These are phyloP conservation scores for Tamias sibiricus DNA, from an alignment of 2,113 vertebrate species.

Conservation along the genomic window DNA sequence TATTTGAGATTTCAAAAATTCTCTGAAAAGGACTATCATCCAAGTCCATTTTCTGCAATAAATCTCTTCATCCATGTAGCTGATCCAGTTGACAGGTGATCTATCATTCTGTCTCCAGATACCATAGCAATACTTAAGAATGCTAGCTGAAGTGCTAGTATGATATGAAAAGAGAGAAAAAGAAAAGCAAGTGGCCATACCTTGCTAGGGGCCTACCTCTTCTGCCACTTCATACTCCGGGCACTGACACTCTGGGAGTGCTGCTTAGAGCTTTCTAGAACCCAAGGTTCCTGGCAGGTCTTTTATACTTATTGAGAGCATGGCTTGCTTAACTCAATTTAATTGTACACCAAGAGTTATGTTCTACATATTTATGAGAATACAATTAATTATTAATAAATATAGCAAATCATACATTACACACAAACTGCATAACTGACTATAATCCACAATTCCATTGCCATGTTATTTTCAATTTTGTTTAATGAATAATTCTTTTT, in stretches of 20 bases:
- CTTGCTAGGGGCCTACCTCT: background rate
- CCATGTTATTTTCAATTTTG: background rate
- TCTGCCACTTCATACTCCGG: background rate
- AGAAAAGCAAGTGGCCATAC: background rate
- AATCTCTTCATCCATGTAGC: background rate
- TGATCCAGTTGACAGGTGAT: slow-evolving; percentile 21
- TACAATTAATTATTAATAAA: background rate
- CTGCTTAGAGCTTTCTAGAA: background rate
- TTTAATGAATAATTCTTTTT: slow-evolving; percentile 12
- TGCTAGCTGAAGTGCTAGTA: background rate
- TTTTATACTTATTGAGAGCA: background rate
- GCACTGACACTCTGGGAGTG: background rate
- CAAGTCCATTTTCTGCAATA: slow-evolving; percentile 25
- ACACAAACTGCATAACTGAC: background rate
- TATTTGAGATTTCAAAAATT: background rate
- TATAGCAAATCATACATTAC: background rate
- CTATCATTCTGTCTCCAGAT: background rate
- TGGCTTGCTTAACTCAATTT: background rate
- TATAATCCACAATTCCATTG: background rate
- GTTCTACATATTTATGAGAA: background rate
- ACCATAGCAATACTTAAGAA: background rate
- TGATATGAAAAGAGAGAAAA: background rate
- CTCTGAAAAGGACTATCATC: background rate
- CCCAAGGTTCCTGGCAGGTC: background rate
- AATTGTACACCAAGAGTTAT: background rate